phyloP scores from a whole-genome alignment of 2,888 invertebrate genomes.

The Caenorhabditis imperialis region DNA sequence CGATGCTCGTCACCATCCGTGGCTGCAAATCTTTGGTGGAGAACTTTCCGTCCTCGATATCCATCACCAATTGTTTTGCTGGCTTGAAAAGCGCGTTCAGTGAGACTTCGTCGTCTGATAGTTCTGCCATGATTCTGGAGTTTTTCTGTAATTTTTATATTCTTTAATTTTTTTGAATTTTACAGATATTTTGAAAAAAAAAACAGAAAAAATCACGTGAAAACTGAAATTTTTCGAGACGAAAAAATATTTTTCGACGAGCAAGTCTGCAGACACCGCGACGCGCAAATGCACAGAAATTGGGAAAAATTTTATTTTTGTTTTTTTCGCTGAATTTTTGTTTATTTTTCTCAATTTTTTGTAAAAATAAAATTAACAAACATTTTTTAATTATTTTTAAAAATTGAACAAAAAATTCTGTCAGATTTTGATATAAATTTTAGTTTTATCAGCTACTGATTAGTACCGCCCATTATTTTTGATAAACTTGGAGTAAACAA shows the following conservation, averaged over 20 bases:
- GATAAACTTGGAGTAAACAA: too few relatives aligned
- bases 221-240: background rate
- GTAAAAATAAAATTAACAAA: too few relatives aligned
- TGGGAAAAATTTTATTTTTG: background rate
- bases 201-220: background rate
- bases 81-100: slow-evolving; percentile 30
- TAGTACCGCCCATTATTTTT: too few relatives aligned
- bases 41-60: slow-evolving; percentile 52
- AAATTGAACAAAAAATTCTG: too few relatives aligned
- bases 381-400: too few relatives aligned
- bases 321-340: too few relatives aligned
- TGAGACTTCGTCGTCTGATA: slow-evolving; percentile 38
- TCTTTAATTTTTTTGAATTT: background rate
- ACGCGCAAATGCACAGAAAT: slow-evolving; percentile 2
- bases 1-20: slow-evolving; percentile 32
- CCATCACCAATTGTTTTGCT: slow-evolving; percentile 29
- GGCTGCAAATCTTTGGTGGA: slow-evolving; percentile 35
- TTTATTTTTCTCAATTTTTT: too few relatives aligned
- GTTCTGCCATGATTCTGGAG: too few relatives aligned
- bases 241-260: slow-evolving; percentile 14
- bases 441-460: too few relatives aligned
- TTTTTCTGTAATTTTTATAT: too few relatives aligned
- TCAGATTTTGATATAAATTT: too few relatives aligned
- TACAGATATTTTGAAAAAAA: background rate
- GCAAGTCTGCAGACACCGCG: slow-evolving; percentile 12